Evolutionary conservation across 2,797 vertebrate genomes (phyloP).

Genomic region (Malurus leucopterus): DNA sequence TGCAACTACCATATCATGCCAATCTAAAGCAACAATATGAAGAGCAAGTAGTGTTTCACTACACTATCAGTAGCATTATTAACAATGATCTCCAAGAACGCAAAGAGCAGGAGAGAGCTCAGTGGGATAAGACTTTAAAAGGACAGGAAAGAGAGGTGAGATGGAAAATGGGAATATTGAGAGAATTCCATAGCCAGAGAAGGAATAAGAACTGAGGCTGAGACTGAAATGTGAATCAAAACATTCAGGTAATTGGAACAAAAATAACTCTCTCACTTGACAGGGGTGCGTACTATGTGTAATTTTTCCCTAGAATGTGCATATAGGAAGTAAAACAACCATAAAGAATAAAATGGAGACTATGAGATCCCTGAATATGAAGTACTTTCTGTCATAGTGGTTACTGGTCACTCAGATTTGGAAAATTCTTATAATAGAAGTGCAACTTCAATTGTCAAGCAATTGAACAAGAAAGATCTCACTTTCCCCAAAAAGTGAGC

Average conservation of each 20-base stretch:
- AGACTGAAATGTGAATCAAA: neutral
- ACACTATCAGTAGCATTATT: neutral
- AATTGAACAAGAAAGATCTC: neutral
- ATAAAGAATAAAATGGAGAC: neutral
- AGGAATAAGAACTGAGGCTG: neutral
- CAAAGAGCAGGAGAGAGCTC: neutral
- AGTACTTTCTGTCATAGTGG: neutral
- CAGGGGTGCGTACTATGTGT: fast-evolving
- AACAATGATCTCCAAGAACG: neutral
- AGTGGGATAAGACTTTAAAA: neutral
- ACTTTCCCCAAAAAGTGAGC: neutral
- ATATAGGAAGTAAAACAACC: neutral
- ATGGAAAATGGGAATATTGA: neutral
- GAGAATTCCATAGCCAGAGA: neutral
- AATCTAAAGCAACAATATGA: neutral
- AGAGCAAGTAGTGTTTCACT: neutral
- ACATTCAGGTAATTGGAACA: neutral
- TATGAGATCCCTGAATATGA: neutral
- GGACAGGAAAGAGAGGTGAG: neutral
- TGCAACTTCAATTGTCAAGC: neutral
- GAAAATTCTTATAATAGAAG: neutral
- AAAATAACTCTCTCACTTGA: neutral
- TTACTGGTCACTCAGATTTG: neutral
- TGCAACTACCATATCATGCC: neutral
- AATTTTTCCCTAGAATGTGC: neutral